Conservation (phyloP, 2,113 vertebrate species). For the Menidia beryllina region DNA sequence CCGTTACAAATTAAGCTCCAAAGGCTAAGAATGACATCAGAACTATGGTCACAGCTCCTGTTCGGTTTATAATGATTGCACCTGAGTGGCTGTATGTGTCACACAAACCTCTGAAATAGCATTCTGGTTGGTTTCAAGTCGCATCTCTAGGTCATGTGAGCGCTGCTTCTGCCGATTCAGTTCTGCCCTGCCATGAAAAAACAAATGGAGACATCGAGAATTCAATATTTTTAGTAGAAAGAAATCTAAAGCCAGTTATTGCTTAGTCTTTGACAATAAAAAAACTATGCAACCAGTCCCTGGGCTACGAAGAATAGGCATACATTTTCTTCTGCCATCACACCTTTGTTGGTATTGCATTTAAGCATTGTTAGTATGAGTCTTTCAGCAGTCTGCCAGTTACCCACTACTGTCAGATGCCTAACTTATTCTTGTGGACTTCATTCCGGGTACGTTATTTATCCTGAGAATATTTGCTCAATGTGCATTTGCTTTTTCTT, state of each 20-base stretch:
- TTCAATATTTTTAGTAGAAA: too few relatives aligned
- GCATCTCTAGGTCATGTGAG: slow-evolving; percentile 85
- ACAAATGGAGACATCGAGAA: neutral
- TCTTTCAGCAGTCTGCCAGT: neutral
- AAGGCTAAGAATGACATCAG: neutral
- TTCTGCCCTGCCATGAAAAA: slow-evolving; percentile 84
- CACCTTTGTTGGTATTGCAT: neutral
- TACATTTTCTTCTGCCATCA: slow-evolving; percentile 8
- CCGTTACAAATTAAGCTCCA: too few relatives aligned
- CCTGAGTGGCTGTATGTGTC: neutral
- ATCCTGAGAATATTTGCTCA: neutral
- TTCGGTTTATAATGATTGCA: neutral
- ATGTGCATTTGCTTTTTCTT: neutral
- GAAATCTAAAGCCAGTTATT: too few relatives aligned
- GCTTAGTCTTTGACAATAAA: slow-evolving; percentile 20
- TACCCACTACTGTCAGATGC: neutral
- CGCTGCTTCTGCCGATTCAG: slow-evolving; percentile 89
- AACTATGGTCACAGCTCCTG: neutral
- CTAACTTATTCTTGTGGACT: neutral
- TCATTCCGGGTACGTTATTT: slow-evolving; percentile 9
- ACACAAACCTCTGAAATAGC: slow-evolving; percentile 87
- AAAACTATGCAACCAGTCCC: slow-evolving; percentile 21
- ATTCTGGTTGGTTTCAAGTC: slow-evolving; percentile 86
- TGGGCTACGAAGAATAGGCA: neutral
- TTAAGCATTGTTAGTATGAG: neutral